Evolutionary conservation across 2,113 vertebrate species (phyloP).

Genomic region (Cyanoliseus patagonus): DNA sequence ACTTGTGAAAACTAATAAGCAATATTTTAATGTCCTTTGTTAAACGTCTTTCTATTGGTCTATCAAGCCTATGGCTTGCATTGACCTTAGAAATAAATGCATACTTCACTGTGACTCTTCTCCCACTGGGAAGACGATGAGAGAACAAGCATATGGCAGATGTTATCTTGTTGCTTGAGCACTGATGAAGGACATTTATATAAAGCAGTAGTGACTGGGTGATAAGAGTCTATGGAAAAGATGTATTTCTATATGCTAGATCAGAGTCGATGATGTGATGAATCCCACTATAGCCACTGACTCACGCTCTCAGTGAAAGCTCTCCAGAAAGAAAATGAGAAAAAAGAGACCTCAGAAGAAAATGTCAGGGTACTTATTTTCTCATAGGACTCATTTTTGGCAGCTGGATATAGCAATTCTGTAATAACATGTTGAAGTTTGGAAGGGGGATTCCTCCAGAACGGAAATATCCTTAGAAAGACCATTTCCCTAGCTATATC

Average conservation of each 20-base stretch:
- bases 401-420: constrained; percentile 16
- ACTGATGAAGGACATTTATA: neutral
- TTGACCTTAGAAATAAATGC: neutral
- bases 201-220: neutral
- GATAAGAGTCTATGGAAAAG: neutral
- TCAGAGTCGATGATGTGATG: neutral
- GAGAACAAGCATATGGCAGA: neutral
- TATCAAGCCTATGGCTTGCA: neutral
- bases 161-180: neutral
- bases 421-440: constrained; percentile 18
- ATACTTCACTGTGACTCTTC: neutral
- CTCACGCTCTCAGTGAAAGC: neutral
- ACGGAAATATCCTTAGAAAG: constrained; percentile 27
- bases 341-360: constrained; percentile 46
- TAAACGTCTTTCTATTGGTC: neutral
- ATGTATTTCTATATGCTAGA: neutral
- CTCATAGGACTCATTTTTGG: constrained; percentile 54
- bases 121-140: neutral
- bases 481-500: neutral
- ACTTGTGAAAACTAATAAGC: neutral
- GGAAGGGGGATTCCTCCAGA: constrained; percentile 54
- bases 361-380: constrained; percentile 55
- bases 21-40: neutral
- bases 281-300: neutral
- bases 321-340: constrained; percentile 39